Base-by-base conservation (phyloP, 2,888 invertebrate genomes). In the Acleris emargana region DNA sequence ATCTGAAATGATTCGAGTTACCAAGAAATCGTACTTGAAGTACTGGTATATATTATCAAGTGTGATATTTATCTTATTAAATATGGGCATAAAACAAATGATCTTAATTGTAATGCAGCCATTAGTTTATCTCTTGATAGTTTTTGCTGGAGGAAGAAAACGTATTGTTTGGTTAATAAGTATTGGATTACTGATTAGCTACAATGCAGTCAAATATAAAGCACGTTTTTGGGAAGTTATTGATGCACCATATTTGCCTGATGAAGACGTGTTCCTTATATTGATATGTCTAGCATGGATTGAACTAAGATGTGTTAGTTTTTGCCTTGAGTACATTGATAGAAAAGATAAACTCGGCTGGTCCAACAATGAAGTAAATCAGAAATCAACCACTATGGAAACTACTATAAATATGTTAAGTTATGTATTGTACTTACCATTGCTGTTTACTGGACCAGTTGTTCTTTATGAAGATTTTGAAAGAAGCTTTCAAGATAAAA, bases 371-470 rank as follows among this genome's bases (percentile, higher is more conserved):
- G 67, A 68, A 55, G 62, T 62, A 64, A 62, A 38, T 17, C 47
- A 57, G 49, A 52, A 57, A 58, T 68, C 76, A 59, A 57, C 67
- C 52, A 13, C 45, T 17, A 68, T 69, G 38, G 70, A 78, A 64
- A 73, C 69, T 64, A 71, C 94, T 3, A 71, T 91, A 59, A 92
- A 94, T 69, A 93, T 95, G 75, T 81, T 96, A 58, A 95, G 95
- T 20, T 98, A 98, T 83, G 94, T 95, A 66, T 93, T 97, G 58
- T 98, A 98, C 84, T 92, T 97, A 60, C 98, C 98, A 20, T 93
- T 96, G n/a, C 89, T 97, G 67, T 95, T 96, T 75, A 93, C 95
- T 73, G 98, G 98, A 18, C 98, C 98, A n/a, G 93, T 98, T 62
- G 94, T 98, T 73, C 89, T 95, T 7, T 97, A 95, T 86, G 92